Base-by-base conservation (phyloP, 2,888 invertebrate species). In the Taenaris catops region DNA sequence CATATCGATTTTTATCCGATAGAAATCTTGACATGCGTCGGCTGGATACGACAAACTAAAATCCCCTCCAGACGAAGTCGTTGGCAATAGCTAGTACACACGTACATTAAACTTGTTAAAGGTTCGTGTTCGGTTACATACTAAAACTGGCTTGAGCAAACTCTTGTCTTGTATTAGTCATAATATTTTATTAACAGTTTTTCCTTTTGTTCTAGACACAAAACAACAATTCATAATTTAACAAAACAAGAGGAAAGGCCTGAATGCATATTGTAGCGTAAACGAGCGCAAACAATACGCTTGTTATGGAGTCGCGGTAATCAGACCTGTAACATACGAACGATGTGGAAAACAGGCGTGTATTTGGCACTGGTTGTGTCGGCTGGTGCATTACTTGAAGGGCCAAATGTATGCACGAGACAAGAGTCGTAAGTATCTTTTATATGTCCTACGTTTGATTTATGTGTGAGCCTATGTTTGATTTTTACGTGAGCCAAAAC, bases 391-490 rank as follows among this genome's bases (percentile, higher is more conserved):
- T 46, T 73, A 9, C 67, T 93, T 5, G 90, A 91, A 51, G 95
- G 94, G 27, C 92, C 94, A 11, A 94, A 95, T 74, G 90, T 95
- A 41, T 95, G 95, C 75, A 93, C 91, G 4, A 89, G 89, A 51
- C 91, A 93, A 60, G 93, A 93, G 75, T 86, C 89, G 94, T 94
- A 69, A 91, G 93, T 89, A 41, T 24, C 17, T 32, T 21, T 26
- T 25, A 24, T 9, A 17, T 10, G 16, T 20, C 14, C 9, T 5
- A 2, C 7, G 2, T 7, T 24, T 5, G 14, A 4, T 14, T 14
- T n/a, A n/a, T n/a, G n/a, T n/a, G n/a, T n/a, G n/a, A n/a, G n/a
- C n/a, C n/a, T n/a, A n/a, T n/a, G n/a, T n/a, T n/a, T n/a, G n/a
- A n/a, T n/a, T n/a, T n/a, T n/a, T n/a, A n/a, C n/a, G n/a, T n/a